Evolutionary conservation across 2,113 vertebrate species (phyloP), one percentile per base, ranked within the genome.

Genomic region (Pterophyllum scalare): DNA sequence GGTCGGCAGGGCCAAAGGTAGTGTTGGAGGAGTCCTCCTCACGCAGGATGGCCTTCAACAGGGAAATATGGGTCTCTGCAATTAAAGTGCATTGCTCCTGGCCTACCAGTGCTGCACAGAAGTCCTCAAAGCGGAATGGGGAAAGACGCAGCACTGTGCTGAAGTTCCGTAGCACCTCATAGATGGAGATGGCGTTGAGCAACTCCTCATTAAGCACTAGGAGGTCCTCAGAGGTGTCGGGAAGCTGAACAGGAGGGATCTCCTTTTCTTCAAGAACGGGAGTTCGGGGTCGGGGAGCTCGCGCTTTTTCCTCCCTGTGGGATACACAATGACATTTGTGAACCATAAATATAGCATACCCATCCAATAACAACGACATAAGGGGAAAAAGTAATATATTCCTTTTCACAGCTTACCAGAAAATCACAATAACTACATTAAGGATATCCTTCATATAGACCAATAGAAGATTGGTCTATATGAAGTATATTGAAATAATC

Each of bases 11-110:
- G 87, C 98, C 98, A 65, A 99, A 99, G 84, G 97, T 98, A 91
- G 98, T 99, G 95, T 99, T 99, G 88, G 98, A 99, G 43, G 97
- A 96, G 94, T 99, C 98, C 94, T 99, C 98, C 93, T 99, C 98
- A 2, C 97, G 97, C 75, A 99, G 95, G 94, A 99, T 98, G 35
- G 96, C 97, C 95, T 99, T 99, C 90, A 99, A 91, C 79, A 99
- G 96, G 62, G 97, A 96, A 58, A 97, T 97, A 28, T 99, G 98
- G 61, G 97, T 99, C 95, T 99, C 98, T 0, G 98, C 98, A 94
- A 99, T 97, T 86, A 99, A 96, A 8, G 98, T 98, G 94, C 98
- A 99, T 93, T 99, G 98, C 94, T 99, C 98, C 88, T 98, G 98
- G 88, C 98, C 97, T 31, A 97, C 97, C 88, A 99, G 95, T 14